phyloP scores from a whole-genome alignment of 1,140 invertebrate species.

The Oryzaephilus surinamensis region DNA sequence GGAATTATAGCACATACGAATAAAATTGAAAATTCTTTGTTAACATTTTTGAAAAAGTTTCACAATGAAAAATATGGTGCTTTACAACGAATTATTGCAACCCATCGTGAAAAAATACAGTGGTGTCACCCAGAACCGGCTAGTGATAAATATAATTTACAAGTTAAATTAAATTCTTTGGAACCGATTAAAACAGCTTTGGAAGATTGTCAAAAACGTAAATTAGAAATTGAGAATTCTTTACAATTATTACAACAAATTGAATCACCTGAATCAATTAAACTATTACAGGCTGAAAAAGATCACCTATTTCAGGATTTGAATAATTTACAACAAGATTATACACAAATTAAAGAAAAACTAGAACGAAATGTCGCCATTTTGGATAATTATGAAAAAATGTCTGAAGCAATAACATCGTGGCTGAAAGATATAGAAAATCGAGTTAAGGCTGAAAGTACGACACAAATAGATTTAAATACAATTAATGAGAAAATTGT shows the following conservation, averaged over 20 bases:
- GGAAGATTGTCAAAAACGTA: slow-evolving; percentile 52
- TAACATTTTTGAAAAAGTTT: slow-evolving; percentile 76
- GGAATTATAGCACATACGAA: slow-evolving; percentile 60
- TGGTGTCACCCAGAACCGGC: slow-evolving; percentile 84
- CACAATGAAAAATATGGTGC: slow-evolving; percentile 75
- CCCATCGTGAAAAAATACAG: slow-evolving; percentile 77
- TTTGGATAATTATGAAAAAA: slow-evolving; percentile 70
- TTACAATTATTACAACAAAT: slow-evolving; percentile 54
- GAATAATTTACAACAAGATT: slow-evolving; percentile 53
- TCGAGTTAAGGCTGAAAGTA: slow-evolving; percentile 61
- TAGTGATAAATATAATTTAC: slow-evolving; percentile 84
- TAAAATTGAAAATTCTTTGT: slow-evolving; percentile 70
- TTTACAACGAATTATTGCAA: slow-evolving; percentile 65
- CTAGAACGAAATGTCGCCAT: slow-evolving; percentile 62
- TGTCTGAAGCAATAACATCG: slow-evolving; percentile 62
- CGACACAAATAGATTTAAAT: slow-evolving; percentile 54
- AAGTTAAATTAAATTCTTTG: slow-evolving; percentile 79
- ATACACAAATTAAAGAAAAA: slow-evolving; percentile 54
- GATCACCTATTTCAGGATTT: slow-evolving; percentile 57
- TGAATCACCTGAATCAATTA: slow-evolving; percentile 54
- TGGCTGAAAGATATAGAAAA: slow-evolving; percentile 85
- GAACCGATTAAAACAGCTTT: slow-evolving; percentile 64
- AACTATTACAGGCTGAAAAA: slow-evolving; percentile 50
- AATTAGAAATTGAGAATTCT: slow-evolving; percentile 55
- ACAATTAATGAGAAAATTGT: slow-evolving; percentile 62